Evolutionary conservation across 1,140 invertebrate species (phyloP).

Genomic region (Oncopodura yosiiana): DNA sequence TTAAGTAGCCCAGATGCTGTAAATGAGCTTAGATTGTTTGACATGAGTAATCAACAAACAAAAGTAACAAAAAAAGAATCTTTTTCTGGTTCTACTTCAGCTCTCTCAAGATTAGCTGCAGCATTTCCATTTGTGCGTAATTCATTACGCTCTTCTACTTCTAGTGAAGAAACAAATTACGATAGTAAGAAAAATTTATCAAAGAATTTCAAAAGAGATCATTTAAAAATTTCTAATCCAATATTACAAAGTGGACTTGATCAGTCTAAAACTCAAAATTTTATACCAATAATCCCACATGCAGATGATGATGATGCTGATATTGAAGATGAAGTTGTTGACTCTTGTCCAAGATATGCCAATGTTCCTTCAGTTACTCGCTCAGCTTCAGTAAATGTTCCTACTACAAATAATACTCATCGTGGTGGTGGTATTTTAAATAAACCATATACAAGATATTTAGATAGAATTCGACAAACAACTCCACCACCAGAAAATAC

Average conservation of each 20-base stretch:
- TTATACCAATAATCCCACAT: not conserved
- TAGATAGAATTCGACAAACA: not conserved
- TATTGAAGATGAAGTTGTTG: not conserved
- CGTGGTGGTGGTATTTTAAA: not conserved
- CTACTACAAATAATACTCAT: not conserved
- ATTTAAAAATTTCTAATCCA: constrained; percentile 31
- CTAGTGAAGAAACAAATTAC: not conserved
- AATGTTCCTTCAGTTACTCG: constrained; percentile 1
- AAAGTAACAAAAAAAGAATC: not conserved
- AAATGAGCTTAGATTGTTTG: constrained; percentile 4
- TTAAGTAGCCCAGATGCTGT: constrained; percentile 44
- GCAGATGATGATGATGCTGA: not conserved
- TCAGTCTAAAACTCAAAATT: not conserved
- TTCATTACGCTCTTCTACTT: constrained; percentile 17
- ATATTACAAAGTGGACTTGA: constrained; percentile 19
- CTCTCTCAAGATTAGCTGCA: constrained; percentile 24
- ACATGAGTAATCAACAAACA: too few species aligned
- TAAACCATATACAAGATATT: constrained; percentile 14
- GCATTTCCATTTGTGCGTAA: constrained; percentile 29
- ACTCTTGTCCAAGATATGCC: not conserved
- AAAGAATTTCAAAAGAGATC: constrained; percentile 22
- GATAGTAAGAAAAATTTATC: not conserved
- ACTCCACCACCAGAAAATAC: constrained; percentile 32
- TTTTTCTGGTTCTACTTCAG: constrained; percentile 16
- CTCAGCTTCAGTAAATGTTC: constrained; percentile 1